Base-by-base conservation (phyloP, 1,140 invertebrate genomes). In the Drosophila tani region DNA sequence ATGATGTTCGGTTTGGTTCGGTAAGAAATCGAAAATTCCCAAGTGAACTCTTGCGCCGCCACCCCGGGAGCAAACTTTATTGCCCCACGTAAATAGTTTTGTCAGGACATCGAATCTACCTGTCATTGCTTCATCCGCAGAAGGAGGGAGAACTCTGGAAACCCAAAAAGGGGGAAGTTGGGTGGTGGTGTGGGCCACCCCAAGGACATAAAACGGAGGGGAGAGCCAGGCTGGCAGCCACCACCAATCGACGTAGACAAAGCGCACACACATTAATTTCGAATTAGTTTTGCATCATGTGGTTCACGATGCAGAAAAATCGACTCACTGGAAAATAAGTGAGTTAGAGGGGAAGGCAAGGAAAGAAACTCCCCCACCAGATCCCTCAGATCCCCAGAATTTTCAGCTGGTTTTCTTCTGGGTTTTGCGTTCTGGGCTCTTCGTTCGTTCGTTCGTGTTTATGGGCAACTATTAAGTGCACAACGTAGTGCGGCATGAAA, bases 261-360 rank as follows among this genome's bases (percentile, higher is more conserved):
- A 90, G 84, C 85, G 79, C 81, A 91, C 86, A 91, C 86, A 86
- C 86, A 91, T 91, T 91, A 91, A 91, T 91, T 91, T 91, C 86
- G 80, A 91, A 91, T 91, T 91, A 91, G 86, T 91, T 91, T 91
- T 91, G 86, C 86, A 91, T 91, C 86, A 91, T 91, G 82, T 91
- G 86, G 79, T 91, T 90, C 86, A 91, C 86, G 86, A 90, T 91
- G 86, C 86, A 90, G 86, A 90, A 90, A 90, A 90, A 90, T 90
- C 86, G 79, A 84, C 77, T 84, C 81, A 63, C 67, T 65, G 79
- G 40, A 66, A 56, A 56, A 24, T 40, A 56, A 56, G 53, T 56
- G 53, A 56, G 53, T 15, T 38, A 5, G 5, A n/a, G 40, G 40
- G 15, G 14, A 6, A 15, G 40, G 15, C n/a, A n/a, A n/a, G 15